Conservation (phyloP, 2,113 vertebrate genomes). For the Vireo altiloquus region DNA sequence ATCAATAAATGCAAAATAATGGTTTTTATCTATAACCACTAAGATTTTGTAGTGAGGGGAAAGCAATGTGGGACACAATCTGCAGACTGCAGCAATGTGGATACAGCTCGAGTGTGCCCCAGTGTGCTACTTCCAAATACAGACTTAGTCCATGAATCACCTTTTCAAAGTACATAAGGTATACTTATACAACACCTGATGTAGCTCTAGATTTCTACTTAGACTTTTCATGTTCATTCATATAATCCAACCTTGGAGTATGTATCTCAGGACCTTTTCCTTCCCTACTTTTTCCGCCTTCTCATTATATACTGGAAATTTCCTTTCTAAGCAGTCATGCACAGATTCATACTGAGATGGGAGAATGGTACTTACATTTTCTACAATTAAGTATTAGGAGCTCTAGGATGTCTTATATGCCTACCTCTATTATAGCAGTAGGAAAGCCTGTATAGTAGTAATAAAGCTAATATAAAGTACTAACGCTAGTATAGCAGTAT, state of each 20-base stretch:
- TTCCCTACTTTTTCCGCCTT: neutral
- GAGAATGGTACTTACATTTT: neutral
- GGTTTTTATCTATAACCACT: neutral
- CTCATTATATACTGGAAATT: neutral
- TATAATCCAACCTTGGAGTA: neutral
- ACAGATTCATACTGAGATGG: neutral
- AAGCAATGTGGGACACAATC: neutral
- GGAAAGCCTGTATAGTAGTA: neutral
- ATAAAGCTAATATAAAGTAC: neutral
- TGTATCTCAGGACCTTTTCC: neutral
- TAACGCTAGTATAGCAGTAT: neutral
- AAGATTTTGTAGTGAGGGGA: neutral
- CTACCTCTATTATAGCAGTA: neutral
- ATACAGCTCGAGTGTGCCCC: neutral
- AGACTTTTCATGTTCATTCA: neutral
- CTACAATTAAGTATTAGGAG: neutral
- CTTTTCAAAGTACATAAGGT: neutral
- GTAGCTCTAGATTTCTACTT: neutral
- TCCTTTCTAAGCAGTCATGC: neutral
- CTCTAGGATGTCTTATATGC: neutral
- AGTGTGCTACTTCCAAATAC: neutral
- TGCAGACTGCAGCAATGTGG: neutral
- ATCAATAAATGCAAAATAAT: neutral
- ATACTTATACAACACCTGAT: neutral
- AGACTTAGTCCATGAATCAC: neutral